Evolutionary conservation across 2,113 vertebrate genomes (phyloP).

Genomic region (Toxotes chatareus): DNA sequence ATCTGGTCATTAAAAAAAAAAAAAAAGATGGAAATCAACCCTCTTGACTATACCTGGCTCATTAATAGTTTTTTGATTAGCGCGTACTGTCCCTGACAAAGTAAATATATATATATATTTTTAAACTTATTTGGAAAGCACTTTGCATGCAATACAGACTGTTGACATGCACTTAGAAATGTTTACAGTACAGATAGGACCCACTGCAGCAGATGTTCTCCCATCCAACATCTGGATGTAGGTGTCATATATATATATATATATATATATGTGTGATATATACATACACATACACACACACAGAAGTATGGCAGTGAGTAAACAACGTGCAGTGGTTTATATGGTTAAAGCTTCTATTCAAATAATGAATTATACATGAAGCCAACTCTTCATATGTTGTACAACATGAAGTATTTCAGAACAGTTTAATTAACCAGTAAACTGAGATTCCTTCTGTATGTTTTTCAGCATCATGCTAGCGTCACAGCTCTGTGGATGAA

Average conservation of each 20-base stretch:
- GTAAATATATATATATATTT: not conserved
- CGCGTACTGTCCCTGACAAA: not conserved
- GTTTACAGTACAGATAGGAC: not conserved
- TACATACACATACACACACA: no score
- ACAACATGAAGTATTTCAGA: no score
- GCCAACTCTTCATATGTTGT: not conserved
- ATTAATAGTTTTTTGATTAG: not conserved
- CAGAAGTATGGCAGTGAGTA: not conserved
- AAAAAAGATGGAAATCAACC: not conserved
- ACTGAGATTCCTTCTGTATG: no score
- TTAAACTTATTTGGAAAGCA: not conserved
- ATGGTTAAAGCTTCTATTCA: not conserved
- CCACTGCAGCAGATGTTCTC: not conserved
- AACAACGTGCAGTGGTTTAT: not conserved
- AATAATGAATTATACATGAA: not conserved
- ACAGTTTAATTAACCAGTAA: no score
- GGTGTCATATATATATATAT: not conserved
- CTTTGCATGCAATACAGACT: not conserved
- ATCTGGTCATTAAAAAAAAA: no score
- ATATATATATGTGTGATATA: no score
- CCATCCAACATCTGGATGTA: not conserved
- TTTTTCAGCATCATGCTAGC: no score
- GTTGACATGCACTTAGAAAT: not conserved
- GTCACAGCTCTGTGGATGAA: no score
- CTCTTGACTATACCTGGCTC: not conserved